These are phyloP conservation scores for Lycodopsis pacificus DNA, from an alignment of 2,797 vertebrate species.

Conservation along the genomic window DNA sequence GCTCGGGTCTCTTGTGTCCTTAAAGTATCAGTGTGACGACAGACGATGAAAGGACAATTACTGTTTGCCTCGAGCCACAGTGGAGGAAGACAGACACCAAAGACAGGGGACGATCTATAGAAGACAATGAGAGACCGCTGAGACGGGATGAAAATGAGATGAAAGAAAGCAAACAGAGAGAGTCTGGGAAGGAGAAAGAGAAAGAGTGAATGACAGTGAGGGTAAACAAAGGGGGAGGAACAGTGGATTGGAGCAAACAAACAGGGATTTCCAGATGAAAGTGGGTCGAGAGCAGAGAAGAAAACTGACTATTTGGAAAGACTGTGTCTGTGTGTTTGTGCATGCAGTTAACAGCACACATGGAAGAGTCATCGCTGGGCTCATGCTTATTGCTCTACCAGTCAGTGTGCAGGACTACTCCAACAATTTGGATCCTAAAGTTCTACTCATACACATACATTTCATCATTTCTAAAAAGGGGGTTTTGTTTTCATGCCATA, in stretches of 20 bases:
- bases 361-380: constrained; percentile 69
- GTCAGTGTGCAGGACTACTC: constrained; percentile 18
- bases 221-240: constrained; percentile 42
- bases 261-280: constrained; percentile 60
- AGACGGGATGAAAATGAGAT: constrained; percentile 24
- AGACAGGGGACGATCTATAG: constrained; percentile 49
- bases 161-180: constrained; percentile 39
- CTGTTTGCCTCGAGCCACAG: constrained; percentile 45
- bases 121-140: constrained; percentile 26
- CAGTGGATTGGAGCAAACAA: constrained; percentile 51
- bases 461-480: background rate
- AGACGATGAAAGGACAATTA: constrained; percentile 52
- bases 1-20: constrained; percentile 20
- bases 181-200: constrained; percentile 3
- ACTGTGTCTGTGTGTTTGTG: constrained; percentile 7
- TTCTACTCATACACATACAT: background rate
- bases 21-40: constrained; percentile 40
- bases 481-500: background rate
- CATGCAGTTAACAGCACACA: constrained; percentile 25
- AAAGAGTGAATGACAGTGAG: constrained; percentile 16
- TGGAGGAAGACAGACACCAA: constrained; percentile 46
- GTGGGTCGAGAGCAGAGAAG: constrained; percentile 46
- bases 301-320: constrained; percentile 57
- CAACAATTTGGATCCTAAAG: constrained; percentile 1
- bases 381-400: constrained; percentile 34